phyloP scores from a whole-genome alignment of 2,888 invertebrate species.

The Sepiola atlantica region DNA sequence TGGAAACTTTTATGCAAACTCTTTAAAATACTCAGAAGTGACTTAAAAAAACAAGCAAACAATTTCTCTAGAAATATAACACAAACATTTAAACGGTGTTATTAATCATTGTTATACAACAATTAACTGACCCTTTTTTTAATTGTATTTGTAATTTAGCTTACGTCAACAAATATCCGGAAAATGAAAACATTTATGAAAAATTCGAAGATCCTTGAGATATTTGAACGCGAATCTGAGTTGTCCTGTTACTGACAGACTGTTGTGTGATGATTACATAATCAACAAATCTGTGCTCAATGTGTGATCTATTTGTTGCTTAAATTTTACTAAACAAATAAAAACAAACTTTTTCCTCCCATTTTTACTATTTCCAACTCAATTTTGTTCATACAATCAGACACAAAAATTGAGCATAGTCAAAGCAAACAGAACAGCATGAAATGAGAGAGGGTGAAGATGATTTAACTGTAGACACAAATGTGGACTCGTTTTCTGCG shows the following conservation, averaged over 20 bases:
- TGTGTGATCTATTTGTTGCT: background rate
- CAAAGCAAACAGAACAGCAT: too few species aligned
- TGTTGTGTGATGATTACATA: background rate
- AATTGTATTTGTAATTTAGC: too few species aligned
- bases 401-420: background rate
- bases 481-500: background rate
- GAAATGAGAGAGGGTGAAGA: too few species aligned
- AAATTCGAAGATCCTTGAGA: too few species aligned
- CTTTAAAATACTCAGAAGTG: background rate
- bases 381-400: background rate
- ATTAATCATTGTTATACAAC: too few species aligned
- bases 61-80: background rate
- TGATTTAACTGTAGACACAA: too few species aligned
- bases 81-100: background rate
- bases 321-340: background rate
- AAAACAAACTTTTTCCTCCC: background rate
- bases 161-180: too few species aligned
- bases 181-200: too few species aligned
- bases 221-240: too few species aligned
- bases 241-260: too few species aligned
- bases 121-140: too few species aligned
- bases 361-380: background rate
- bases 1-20: background rate
- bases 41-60: background rate
- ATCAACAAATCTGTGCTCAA: too few species aligned